Evolutionary conservation across 2,113 vertebrate species (phyloP).

Genomic region (Pavo muticus): DNA sequence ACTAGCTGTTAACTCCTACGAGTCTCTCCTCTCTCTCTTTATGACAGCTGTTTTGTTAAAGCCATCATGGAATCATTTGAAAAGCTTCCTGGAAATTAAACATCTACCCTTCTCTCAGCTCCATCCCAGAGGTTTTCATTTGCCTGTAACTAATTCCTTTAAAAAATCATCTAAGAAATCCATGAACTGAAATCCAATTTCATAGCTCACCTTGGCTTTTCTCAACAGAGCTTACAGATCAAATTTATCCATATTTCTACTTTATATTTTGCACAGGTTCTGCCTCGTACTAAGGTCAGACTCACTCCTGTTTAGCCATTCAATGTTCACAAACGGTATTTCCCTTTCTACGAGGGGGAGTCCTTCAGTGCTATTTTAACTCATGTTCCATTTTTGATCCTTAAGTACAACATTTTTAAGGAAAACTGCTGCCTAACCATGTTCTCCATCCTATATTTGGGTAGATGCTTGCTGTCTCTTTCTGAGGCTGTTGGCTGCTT

Average conservation of each 20-base stretch:
- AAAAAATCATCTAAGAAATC: not conserved
- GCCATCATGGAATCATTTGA: not conserved
- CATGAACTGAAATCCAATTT: not conserved
- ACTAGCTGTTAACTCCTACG: constrained; percentile 31
- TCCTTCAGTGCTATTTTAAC: not conserved
- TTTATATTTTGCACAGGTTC: not conserved
- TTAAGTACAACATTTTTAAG: not conserved
- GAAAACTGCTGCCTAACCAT: not conserved
- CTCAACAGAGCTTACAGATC: not conserved
- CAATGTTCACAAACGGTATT: not conserved
- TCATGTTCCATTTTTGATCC: not conserved
- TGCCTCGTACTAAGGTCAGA: not conserved
- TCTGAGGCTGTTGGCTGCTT: not conserved
- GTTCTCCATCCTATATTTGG: not conserved
- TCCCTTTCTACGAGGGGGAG: not conserved
- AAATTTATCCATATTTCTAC: not conserved
- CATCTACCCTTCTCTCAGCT: not conserved
- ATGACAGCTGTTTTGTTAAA: not conserved
- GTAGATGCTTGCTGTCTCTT: not conserved
- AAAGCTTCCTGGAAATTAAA: not conserved
- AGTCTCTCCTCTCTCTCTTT: not conserved
- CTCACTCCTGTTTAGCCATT: not conserved
- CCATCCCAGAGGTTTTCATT: not conserved
- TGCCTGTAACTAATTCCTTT: not conserved
- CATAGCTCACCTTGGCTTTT: not conserved